A percentile compares a stretch with the other conserved stretches of the same genome.
Conservation (phyloP, 2,888 invertebrate species). For the Lysandra coridon region DNA sequence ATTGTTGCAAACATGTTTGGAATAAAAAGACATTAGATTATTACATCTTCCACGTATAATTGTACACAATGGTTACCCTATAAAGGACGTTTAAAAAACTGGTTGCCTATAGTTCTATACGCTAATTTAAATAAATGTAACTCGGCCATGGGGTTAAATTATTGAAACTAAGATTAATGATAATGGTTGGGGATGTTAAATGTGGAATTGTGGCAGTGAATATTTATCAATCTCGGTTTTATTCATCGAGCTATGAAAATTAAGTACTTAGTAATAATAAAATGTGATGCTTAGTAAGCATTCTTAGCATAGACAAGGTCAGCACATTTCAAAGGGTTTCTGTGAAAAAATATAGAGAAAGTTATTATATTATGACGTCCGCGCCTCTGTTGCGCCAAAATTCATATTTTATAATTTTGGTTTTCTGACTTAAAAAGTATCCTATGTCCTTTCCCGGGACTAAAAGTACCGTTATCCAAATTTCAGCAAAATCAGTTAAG, state of each 20-base stretch:
- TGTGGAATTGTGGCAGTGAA: slow-evolving; percentile 56
- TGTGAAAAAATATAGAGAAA: no score
- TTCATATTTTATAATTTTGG: no score
- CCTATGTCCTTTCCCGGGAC: no score
- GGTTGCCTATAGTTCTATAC: slow-evolving; percentile 55
- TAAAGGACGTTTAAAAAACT: slow-evolving; percentile 57
- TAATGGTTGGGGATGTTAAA: slow-evolving; percentile 56
- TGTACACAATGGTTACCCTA: slow-evolving; percentile 76
- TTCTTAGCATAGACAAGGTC: background rate
- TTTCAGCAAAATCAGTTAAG: no score
- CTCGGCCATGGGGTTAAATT: slow-evolving; percentile 72
- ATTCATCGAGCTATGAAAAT: background rate
- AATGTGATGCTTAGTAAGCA: no score
- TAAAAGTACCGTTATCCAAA: no score
- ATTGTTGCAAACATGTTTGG: slow-evolving; percentile 71
- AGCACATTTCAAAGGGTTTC: no score
- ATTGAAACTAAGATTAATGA: slow-evolving; percentile 81
- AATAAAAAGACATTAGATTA: slow-evolving; percentile 77
- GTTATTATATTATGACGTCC: no score
- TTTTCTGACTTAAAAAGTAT: no score
- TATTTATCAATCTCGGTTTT: slow-evolving; percentile 54
- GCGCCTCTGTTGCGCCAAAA: no score
- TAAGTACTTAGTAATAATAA: background rate
- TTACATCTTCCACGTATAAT: slow-evolving; percentile 78
- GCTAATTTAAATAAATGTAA: slow-evolving; percentile 75